Evolutionary conservation across 2,113 vertebrate species (phyloP), one percentile per base, ranked within the genome.

Genomic region (Oreocharis arfaki): DNA sequence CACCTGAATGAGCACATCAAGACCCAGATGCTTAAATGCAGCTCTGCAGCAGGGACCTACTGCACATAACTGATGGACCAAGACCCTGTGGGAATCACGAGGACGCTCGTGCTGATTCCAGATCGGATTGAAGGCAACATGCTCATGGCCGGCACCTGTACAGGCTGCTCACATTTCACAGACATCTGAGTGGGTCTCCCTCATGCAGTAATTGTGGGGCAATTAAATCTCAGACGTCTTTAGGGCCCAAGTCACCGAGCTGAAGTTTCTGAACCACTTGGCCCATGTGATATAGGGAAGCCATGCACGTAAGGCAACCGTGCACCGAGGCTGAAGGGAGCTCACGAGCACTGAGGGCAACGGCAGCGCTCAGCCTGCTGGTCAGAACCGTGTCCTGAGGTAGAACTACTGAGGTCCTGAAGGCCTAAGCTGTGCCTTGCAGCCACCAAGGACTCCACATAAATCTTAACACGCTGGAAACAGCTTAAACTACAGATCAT

Each of bases 271-370:
- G 53, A 89, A 42, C 39, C 52, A n/a, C 21, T 4, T 37, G 44
- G 64, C 59, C 28, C 16, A 18, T 3, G 33, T 18, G 55, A 44
- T 8, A 14, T 0, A 55, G 74, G 49, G 24, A 52, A 89, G 61
- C 47, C 17, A 6, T 0, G 7, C 47, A 52, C 4, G 1, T 3
- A n/a, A 41, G 33, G 81, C 28, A 78, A 49, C 42, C 4, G 1
- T 6, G 41, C 24, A 41, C 5, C 0, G 0, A 71, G 47, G 52
- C 52, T 42, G 64, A 61, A 78, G 64, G 52, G 35, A 91, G 32
- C 44, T 83, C 27, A 35, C 37, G 33, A 71, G 44, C 74, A n/a
- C 17, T 1, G 18, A 71, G 64, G 55, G 46, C 50, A 83, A 50
- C 0, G 16, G 67, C 75, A 90, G 37, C 16, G 24, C 80, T 24